Base-by-base conservation (phyloP, 2,888 invertebrate genomes). In the Watsonalla cultraria region DNA sequence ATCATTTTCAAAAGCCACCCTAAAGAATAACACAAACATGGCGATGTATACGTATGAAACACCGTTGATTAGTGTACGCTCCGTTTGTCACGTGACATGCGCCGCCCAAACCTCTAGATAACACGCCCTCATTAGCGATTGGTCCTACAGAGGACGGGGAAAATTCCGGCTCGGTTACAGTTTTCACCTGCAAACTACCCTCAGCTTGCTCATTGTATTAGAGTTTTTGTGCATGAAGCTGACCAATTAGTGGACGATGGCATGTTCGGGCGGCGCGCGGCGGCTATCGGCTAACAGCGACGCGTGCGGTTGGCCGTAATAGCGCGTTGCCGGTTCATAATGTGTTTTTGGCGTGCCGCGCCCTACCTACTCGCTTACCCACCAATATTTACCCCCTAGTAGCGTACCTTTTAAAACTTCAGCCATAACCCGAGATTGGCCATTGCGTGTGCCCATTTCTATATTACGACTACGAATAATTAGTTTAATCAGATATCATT, bases 281-380 rank as follows among this genome's bases (percentile, higher is more conserved):
- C 81, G 78, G 80, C 81, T 81, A 84, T 82, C 81, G 84, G 79
- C 73, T 63, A 68, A 70, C 78, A 76, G 67, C 77, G 77, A 75
- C 80, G 84, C 86, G 78, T 86, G 88, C 75, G 89, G 89, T 87
- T 80, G 80, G 76, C 88, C 86, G 79, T 86, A 85, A 88, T 84
- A 82, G 85, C 84, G 77, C 82, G 82, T 84, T 76, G 82, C 78
- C 74, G 78, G 82, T 70, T 75, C 72, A 78, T 87, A 89, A 88
- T 87, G 86, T 82, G 83, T 84, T 86, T 84, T 84, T 87, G 83
- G 86, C 89, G 87, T 88, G 89, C 83, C 83, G 83, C 81, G 80
- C 83, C 81, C 79, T 61, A 67, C 79, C 78, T 66, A 83, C 81
- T 82, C 84, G 84, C 83, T 84, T 82, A 75, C 86, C 79, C 76